phyloP scores from a whole-genome alignment of 1,140 invertebrate genomes.

The Bombus waltoni region DNA sequence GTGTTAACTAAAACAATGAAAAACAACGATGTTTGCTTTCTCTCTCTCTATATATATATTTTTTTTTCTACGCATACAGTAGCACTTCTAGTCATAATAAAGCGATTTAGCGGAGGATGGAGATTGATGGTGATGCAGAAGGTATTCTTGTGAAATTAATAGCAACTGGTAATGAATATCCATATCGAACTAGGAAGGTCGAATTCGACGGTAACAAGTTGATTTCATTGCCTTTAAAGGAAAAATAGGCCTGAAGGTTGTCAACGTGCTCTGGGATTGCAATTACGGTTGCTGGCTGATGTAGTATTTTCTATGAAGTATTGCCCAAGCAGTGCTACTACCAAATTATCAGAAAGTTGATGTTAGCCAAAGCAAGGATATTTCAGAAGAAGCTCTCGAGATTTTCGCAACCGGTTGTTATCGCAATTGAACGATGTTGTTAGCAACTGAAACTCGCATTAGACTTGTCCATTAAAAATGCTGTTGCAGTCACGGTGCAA shows the following conservation, averaged over 20 bases:
- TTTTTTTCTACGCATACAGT: neutral
- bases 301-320: neutral
- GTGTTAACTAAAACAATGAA: conserved; percentile 71
- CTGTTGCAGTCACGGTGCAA: neutral
- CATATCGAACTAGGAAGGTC: neutral
- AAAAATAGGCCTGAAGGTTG: neutral
- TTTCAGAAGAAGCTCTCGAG: neutral
- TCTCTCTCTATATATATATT: neutral
- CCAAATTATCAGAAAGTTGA: neutral
- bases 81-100: neutral
- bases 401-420: neutral
- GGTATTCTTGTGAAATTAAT: neutral
- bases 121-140: neutral
- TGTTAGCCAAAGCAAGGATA: neutral
- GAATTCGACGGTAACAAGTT: neutral
- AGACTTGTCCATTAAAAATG: neutral
- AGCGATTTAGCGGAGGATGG: neutral
- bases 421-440: neutral
- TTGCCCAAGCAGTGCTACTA: neutral
- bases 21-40: neutral
- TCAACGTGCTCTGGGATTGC: neutral
- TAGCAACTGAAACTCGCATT: neutral
- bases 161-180: neutral
- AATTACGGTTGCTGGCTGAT: neutral
- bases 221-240: neutral